phyloP scores from a whole-genome alignment of 2,888 invertebrate genomes.

The Camptogramma bilineatum region DNA sequence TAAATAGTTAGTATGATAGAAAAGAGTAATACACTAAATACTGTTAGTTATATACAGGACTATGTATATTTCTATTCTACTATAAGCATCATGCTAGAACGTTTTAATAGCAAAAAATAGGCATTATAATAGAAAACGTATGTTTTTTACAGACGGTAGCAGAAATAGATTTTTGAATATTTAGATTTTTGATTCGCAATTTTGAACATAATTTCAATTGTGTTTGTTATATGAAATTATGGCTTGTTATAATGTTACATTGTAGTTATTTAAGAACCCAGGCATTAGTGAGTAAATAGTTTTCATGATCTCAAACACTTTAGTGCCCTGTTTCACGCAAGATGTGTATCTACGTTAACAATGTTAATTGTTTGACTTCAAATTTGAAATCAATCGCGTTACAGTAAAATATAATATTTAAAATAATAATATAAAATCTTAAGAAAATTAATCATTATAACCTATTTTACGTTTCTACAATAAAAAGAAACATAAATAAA shows the following conservation, averaged over 20 bases:
- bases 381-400: not conserved
- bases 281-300: conserved; percentile 20
- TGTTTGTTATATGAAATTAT: conserved; percentile 26
- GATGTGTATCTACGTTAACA: not conserved
- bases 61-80: conserved; percentile 18
- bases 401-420: not conserved
- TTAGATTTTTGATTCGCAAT: conserved; percentile 1
- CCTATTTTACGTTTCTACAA: not conserved
- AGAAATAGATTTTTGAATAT: conserved; percentile 11
- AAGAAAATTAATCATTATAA: not conserved
- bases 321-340: not conserved
- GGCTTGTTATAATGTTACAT: conserved; percentile 21
- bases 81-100: conserved; percentile 28
- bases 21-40: conserved; percentile 1
- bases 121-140: conserved; percentile 17
- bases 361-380: not conserved
- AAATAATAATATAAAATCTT: not conserved
- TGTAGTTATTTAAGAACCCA: conserved; percentile 24
- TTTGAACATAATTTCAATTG: conserved; percentile 13
- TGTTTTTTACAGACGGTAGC: conserved; percentile 17
- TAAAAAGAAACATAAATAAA: not conserved
- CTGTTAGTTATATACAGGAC: not conserved
- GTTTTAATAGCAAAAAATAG: conserved; percentile 23
- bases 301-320: conserved; percentile 28
- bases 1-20: not conserved